Base-by-base conservation (phyloP, 2,797 vertebrate genomes). In the Poeciliopsis turneri region DNA sequence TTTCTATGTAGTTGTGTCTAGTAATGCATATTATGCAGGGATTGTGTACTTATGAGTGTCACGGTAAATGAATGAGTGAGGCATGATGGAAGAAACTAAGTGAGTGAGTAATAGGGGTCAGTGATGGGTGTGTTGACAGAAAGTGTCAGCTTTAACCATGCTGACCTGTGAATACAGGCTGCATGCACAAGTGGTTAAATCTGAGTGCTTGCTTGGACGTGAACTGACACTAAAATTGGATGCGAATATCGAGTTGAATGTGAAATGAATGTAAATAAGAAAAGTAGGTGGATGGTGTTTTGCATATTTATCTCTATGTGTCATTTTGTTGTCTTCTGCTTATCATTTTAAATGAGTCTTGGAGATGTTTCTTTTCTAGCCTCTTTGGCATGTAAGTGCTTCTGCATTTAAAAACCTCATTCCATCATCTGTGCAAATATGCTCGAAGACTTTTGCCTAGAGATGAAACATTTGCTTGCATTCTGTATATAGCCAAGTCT, bases 101-200 rank as follows among this genome's bases (percentile, higher is more conserved):
- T 90, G 92, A 94, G 93, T 88, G 85, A 88, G 90, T 95, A 95
- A 96, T 95, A 90, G 92, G 92, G 94, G 95, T 94, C 94, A 95
- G 94, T 90, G 92, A 95, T 93, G 92, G 92, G 87, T 93, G 92
- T 94, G 94, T 95, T 94, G 94, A 94, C 94, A 94, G 94, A 94
- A 93, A 91, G 92, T 93, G 93, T 94, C 94, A 94, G 94, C 91
- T 92, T 92, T 93, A 94, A 94, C 95, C 93, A 95, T 89, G 70
- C 91, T 94, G 94, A 95, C 95, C 95, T 85, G 77, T 51, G 70
- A 78, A 90, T 86, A 87, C 78, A 75, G 80, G 33, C 90, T 86
- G 94, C 92, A 93, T 93, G 91, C 93, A 88, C 91, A 95, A 95
- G 94, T 86, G 92, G 90, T 91, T 92, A 91, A 84, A 88, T 93